These are phyloP conservation scores for Proteles cristata DNA, from an alignment of 2,113 vertebrate species.

Conservation along the genomic window DNA sequence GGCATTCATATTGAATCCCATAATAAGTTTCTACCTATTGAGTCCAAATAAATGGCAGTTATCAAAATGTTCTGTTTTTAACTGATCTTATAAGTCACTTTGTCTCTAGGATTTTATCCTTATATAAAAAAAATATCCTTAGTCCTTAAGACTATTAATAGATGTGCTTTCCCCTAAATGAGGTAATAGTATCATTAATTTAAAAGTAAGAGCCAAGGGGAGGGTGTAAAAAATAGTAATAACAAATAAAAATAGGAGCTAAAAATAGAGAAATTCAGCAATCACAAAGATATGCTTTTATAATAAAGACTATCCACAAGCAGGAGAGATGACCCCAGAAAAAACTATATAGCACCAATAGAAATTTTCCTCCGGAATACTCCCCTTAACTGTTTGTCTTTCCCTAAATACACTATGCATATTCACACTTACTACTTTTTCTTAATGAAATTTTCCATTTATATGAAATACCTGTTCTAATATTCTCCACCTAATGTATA, in stretches of 20 bases:
- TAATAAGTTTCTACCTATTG: conserved; percentile 61
- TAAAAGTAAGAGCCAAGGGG: background rate
- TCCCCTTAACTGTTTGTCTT: background rate
- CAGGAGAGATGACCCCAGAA: background rate
- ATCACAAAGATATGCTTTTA: background rate
- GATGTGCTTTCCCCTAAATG: background rate
- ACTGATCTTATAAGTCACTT: conserved; percentile 37
- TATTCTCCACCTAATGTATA: background rate
- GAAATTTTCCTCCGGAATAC: background rate
- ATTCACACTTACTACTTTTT: background rate
- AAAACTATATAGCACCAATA: background rate
- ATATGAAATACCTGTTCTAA: background rate
- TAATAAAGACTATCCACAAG: background rate
- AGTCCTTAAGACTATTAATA: conserved; percentile 19
- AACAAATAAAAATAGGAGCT: background rate
- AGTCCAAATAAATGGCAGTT: conserved; percentile 26
- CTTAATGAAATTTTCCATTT: background rate
- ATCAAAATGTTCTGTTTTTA: conserved; percentile 45
- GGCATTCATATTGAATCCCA: background rate
- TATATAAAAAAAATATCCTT: conserved; percentile 39
- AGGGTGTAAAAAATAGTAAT: too few relatives aligned
- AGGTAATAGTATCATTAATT: background rate
- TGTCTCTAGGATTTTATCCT: background rate
- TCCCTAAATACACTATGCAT: background rate
- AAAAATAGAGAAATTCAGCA: conserved; percentile 12